Evolutionary conservation across 2,113 vertebrate genomes (phyloP), one percentile per base, ranked within the genome.

Genomic region (Takifugu bimaculatus): DNA sequence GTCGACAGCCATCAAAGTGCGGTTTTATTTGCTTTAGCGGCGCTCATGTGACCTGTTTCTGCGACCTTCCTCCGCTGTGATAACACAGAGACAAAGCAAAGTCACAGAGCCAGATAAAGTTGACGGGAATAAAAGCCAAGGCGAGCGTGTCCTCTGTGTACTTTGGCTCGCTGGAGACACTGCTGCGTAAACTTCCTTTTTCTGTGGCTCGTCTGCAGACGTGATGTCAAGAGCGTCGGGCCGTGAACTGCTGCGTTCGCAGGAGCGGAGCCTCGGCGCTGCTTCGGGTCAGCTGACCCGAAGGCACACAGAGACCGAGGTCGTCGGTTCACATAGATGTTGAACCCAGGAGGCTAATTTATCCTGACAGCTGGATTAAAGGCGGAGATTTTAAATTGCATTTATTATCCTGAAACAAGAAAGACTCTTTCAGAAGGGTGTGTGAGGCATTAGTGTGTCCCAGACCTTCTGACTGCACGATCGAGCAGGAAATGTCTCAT

Each of bases 401-500:
- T n/a, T 26, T 27, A 60, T 58, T 47, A 60, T 58, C 11, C 5
- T 62, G 49, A 26, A 65, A 68, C 56, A 77, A 80, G 76, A 87
- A 87, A 81, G 78, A 48, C 76, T 60, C 80, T 80, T 83, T 83
- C 69, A 77, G 66, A 60, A 55, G 35, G 48, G 59, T 65, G 54
- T 67, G 72, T 12, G 48, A 63, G 68, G 60, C 53, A 49, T 58
- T 53, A 60, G 74, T 6, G 62, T 65, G 74, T 74, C 78, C 51
- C 55, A 25, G 72, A 67, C 76, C 82, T 62, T 77, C 66, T 87
- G 77, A 82, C 70, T 50, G 2, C 1, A 55, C 61, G 78, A 82
- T 87, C 83, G 62, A 67, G 62, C 85, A 87, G 85, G 85, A 85
- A 83, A 77, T 74, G 68, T 71, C 73, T 82, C 77, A 80, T 81